Evolutionary conservation across 2,797 vertebrate species (phyloP).

Genomic region (Malacoctenus gilli): DNA sequence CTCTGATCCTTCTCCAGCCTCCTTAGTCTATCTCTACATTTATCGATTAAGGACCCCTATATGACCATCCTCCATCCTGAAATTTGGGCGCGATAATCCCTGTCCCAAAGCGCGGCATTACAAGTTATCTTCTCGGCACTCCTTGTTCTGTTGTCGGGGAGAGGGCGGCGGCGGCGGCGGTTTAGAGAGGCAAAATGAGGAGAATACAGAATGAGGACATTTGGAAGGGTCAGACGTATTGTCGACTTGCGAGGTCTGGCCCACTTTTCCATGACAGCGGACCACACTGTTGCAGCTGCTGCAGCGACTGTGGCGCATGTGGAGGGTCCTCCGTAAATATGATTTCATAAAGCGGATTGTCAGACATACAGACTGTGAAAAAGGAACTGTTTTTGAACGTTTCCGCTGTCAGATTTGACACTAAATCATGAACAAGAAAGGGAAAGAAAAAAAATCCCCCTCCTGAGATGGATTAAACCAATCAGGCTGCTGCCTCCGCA

Average conservation of each 20-base stretch:
- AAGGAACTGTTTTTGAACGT: conserved; percentile 2
- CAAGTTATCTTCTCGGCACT: conserved; percentile 43
- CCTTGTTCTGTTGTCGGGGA: conserved; percentile 32
- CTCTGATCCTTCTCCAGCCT: conserved; percentile 72
- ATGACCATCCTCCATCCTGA: conserved; percentile 68
- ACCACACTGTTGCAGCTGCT: conserved; percentile 30
- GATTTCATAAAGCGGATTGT: neutral
- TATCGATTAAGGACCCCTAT: conserved; percentile 74
- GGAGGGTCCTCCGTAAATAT: conserved; percentile 21
- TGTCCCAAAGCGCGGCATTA: conserved; percentile 41
- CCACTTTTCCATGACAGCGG: conserved; percentile 56
- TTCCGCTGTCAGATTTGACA: conserved; percentile 12
- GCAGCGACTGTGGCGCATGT: neutral
- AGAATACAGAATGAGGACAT: conserved; percentile 67
- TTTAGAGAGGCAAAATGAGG: conserved; percentile 40
- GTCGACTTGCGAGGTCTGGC: conserved; percentile 36
- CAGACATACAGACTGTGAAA: neutral
- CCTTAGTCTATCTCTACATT: conserved; percentile 75
- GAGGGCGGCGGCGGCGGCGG: conserved; percentile 20
- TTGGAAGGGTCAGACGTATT: conserved; percentile 51
- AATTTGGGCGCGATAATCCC: conserved; percentile 74
- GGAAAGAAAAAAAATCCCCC: conserved; percentile 1
- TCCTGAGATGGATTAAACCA: conserved; percentile 12
- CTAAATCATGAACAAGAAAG: conserved; percentile 5
- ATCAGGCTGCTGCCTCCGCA: conserved; percentile 7